phyloP scores from a whole-genome alignment of 64 coral and sea anemone genomes.

The Astreopora myriophthalma region DNA sequence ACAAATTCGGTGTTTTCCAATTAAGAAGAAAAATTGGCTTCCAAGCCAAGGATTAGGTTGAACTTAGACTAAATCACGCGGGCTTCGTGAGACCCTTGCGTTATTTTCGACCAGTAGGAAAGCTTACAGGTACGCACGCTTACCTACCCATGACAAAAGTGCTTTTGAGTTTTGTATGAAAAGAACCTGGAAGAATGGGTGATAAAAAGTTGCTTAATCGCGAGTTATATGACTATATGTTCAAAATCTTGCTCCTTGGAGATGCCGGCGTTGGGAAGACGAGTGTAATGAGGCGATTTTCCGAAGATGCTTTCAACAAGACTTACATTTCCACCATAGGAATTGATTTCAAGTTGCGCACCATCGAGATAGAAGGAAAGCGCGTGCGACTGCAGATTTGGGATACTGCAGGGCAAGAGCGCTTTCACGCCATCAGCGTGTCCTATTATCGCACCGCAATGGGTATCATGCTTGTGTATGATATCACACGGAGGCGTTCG shows the following conservation, averaged over 20 bases:
- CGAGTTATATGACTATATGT: conserved; percentile 80
- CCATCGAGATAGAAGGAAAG: not conserved
- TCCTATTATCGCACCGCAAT: conserved; percentile 81
- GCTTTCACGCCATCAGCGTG: conserved; percentile 80
- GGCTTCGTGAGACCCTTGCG: too few species aligned
- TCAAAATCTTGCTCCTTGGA: conserved; percentile 86
- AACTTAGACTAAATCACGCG: not conserved
- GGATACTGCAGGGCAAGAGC: conserved; percentile 42
- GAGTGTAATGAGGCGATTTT: conserved; percentile 19
- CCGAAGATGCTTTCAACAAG: conserved; percentile 16
- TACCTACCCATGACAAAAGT: not conserved
- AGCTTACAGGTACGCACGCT: not conserved
- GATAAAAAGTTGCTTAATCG: conserved; percentile 5
- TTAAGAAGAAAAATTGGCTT: too few species aligned
- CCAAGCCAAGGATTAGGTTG: too few species aligned
- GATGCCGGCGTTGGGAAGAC: conserved; percentile 46
- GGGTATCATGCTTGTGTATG: conserved; percentile 87
- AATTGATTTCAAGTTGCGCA: conserved; percentile 41
- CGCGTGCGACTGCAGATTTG: conserved; percentile 6
- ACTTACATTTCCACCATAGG: conserved; percentile 37
- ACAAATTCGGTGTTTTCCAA: too few species aligned
- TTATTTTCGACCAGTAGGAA: not conserved
- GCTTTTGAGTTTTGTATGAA: not conserved
- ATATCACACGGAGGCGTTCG: conserved; percentile 62
- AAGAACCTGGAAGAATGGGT: not conserved